phyloP scores from a whole-genome alignment of 1,140 invertebrate species.

The Mercenaria mercenaria region DNA sequence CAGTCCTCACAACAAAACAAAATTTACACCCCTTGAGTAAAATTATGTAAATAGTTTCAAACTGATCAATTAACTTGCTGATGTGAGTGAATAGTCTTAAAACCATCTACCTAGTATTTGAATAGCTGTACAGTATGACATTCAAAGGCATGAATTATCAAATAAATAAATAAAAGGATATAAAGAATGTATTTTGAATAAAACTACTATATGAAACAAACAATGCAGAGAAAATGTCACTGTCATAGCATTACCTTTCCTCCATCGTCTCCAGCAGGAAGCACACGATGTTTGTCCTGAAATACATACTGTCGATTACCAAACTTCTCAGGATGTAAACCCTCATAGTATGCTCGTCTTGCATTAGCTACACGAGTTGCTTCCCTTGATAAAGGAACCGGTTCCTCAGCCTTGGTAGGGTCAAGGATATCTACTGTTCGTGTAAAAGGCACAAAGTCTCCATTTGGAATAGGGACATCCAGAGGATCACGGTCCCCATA shows the following conservation, averaged over 20 bases:
- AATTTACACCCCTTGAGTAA: too few species aligned
- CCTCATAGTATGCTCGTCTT: conserved; percentile 82
- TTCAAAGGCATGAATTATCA: too few species aligned
- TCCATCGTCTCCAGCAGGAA: conserved; percentile 37
- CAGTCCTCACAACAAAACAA: too few species aligned
- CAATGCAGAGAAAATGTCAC: too few species aligned
- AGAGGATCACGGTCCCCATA: conserved; percentile 72
- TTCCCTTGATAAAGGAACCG: conserved; percentile 84
- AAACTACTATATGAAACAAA: too few species aligned
- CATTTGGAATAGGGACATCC: conserved; percentile 70
- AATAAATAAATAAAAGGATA: too few species aligned
- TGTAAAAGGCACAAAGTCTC: conserved; percentile 84
- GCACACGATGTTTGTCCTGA: conserved; percentile 76
- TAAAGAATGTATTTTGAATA: too few species aligned
- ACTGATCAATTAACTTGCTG: too few species aligned
- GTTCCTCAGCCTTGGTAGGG: conserved; percentile 81
- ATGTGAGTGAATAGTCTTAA: too few species aligned
- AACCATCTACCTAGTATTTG: too few species aligned
- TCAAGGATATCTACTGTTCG: conserved; percentile 84
- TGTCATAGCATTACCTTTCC: conserved; percentile 67
- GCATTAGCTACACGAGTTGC: conserved; percentile 80
- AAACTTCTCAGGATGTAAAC: conserved; percentile 81
- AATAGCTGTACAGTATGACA: too few species aligned
- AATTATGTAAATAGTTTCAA: too few species aligned
- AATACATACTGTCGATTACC: conserved; percentile 79